Conservation (phyloP, 1,140 invertebrate genomes). For the Papilio polytes region DNA sequence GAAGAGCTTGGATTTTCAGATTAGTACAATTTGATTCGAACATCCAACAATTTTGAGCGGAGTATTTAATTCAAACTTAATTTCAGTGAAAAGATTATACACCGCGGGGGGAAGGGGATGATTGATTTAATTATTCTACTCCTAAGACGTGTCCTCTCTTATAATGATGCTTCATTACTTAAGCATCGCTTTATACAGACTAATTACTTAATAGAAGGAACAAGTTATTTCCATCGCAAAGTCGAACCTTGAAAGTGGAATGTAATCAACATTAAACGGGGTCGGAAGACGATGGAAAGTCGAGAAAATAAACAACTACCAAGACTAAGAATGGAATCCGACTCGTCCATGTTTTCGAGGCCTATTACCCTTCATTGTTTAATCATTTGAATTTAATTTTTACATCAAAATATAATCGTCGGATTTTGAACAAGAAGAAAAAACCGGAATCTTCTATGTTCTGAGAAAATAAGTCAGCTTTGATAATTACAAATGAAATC, state of each 20-base stretch:
- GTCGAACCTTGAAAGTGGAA: conserved; percentile 68
- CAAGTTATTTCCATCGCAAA: conserved; percentile 80
- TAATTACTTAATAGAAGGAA: conserved; percentile 83
- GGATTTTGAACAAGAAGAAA: neutral
- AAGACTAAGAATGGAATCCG: conserved; percentile 38
- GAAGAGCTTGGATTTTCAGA: conserved; percentile 45
- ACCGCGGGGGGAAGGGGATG: conserved; percentile 74
- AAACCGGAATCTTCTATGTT: neutral
- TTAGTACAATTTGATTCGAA: conserved; percentile 52
- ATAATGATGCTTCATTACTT: conserved; percentile 82
- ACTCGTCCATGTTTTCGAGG: neutral
- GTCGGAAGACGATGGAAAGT: conserved; percentile 67
- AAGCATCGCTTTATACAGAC: conserved; percentile 80
- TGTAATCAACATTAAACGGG: conserved; percentile 75
- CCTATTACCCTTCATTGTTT: conserved; percentile 34
- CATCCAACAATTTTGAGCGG: conserved; percentile 52
- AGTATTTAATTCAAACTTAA: conserved; percentile 76
- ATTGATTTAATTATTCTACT: conserved; percentile 83
- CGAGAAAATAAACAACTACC: conserved; percentile 61
- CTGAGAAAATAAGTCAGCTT: neutral
- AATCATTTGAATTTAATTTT: neutral
- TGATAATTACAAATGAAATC: too few relatives aligned
- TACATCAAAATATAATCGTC: neutral
- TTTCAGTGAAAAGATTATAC: conserved; percentile 80
- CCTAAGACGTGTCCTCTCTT: conserved; percentile 80